Percentiles rank a stretch among this genome's conserved stretches.
Evolutionary conservation across 2,797 vertebrate genomes (phyloP).

Genomic region (Natrix natrix): DNA sequence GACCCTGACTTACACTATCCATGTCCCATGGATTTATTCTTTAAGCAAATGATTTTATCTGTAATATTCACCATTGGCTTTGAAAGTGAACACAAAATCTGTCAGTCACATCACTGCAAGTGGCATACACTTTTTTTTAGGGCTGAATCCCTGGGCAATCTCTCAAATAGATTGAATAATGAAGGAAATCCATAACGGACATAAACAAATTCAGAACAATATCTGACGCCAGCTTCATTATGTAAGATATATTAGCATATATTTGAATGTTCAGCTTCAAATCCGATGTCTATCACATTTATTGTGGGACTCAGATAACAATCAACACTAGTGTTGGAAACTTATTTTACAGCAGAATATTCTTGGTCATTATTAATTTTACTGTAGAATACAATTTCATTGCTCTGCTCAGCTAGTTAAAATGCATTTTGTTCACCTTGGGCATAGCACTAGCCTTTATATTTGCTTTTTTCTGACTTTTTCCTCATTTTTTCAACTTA

Average conservation of each 20-base stretch:
- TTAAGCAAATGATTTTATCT: constrained; percentile 61
- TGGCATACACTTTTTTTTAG: constrained; percentile 75
- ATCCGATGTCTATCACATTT: constrained; percentile 74
- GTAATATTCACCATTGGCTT: constrained; percentile 59
- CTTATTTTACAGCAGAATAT: constrained; percentile 51
- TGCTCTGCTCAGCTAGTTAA: constrained; percentile 66
- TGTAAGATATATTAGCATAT: constrained; percentile 76
- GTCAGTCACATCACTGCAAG: constrained; percentile 66
- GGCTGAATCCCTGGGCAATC: constrained; percentile 78
- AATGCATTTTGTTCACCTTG: constrained; percentile 61
- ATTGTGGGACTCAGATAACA: constrained; percentile 78
- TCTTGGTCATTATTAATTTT: constrained; percentile 68
- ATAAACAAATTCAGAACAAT: constrained; percentile 84
- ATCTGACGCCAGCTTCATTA: constrained; percentile 82
- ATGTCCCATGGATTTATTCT: constrained; percentile 16
- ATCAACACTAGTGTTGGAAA: constrained; percentile 70
- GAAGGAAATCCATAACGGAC: constrained; percentile 84
- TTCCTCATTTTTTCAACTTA: constrained; percentile 52
- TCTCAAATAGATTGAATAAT: constrained; percentile 89
- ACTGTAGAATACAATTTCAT: constrained; percentile 60
- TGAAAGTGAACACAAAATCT: constrained; percentile 55
- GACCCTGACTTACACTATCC: not conserved
- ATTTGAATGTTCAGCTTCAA: constrained; percentile 75
- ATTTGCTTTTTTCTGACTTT: constrained; percentile 53
- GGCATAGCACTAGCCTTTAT: constrained; percentile 62